phyloP scores from a whole-genome alignment of 2,797 vertebrate species.

The Tympanoctomys barrerae region DNA sequence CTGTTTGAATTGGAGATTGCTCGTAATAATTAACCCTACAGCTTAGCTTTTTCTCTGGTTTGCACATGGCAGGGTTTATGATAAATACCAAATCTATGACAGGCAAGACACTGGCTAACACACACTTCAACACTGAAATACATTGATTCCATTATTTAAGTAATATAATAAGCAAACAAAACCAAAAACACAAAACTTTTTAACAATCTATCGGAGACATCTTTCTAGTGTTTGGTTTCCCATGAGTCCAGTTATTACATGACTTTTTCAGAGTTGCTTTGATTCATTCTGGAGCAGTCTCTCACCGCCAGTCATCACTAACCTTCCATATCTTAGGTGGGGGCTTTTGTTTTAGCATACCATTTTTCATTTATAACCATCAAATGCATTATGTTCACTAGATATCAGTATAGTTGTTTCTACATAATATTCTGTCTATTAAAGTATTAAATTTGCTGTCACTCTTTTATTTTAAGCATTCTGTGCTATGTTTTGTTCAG shows the following conservation, averaged over 20 bases:
- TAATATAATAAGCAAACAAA: conserved; percentile 44
- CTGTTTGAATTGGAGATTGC: conserved; percentile 21
- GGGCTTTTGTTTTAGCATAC: conserved; percentile 86
- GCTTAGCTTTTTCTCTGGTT: conserved; percentile 49
- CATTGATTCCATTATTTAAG: conserved; percentile 79
- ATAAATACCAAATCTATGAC: conserved; percentile 47
- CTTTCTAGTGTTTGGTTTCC: conserved; percentile 84
- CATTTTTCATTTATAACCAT: conserved; percentile 87
- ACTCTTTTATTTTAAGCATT: conserved; percentile 91
- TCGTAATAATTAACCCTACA: not conserved
- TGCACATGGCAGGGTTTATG: conserved; percentile 18
- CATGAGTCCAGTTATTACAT: conserved; percentile 79
- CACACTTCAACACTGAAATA: not conserved
- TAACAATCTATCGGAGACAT: conserved; percentile 64
- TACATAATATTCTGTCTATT: conserved; percentile 86
- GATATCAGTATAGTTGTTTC: conserved; percentile 87
- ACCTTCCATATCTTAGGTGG: conserved; percentile 87
- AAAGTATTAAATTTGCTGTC: conserved; percentile 88
- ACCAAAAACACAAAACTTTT: conserved; percentile 56
- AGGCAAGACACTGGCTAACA: not conserved
- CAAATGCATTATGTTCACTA: conserved; percentile 85
- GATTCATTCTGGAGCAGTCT: conserved; percentile 80
- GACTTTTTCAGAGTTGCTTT: conserved; percentile 83
- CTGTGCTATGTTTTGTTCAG: conserved; percentile 91
- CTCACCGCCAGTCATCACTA: conserved; percentile 88